phyloP scores from a whole-genome alignment of 2,888 invertebrate genomes.

The Atrina japonica region DNA sequence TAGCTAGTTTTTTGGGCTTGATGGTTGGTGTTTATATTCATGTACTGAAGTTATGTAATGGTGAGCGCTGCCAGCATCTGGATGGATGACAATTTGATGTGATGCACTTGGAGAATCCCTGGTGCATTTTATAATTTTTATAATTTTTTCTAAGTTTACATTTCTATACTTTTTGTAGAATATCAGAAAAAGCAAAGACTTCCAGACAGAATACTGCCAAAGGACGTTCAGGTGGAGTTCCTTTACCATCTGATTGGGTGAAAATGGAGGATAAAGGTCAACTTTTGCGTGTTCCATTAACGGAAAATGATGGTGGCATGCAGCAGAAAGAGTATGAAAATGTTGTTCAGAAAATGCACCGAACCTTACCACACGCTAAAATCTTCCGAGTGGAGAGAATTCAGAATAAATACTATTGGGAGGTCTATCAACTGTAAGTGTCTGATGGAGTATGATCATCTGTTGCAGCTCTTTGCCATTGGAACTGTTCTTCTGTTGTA shows the following conservation, averaged over 20 bases:
- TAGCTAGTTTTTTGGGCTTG: too few species aligned
- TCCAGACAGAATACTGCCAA: slow-evolving; percentile 35
- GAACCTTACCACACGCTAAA: slow-evolving; percentile 57
- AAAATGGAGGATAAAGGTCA: too few species aligned
- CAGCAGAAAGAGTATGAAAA: slow-evolving; percentile 54
- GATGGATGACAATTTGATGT: too few species aligned
- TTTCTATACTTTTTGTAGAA: slow-evolving; percentile 30
- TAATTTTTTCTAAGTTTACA: not conserved
- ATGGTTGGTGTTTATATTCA: too few species aligned
- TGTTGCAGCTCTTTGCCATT: not conserved
- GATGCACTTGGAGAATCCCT: too few species aligned
- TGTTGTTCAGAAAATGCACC: slow-evolving; percentile 53
- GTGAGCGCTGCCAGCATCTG: too few species aligned
- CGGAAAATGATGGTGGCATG: slow-evolving; percentile 33
- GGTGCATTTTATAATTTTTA: not conserved
- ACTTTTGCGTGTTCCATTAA: too few species aligned
- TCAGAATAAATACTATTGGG: slow-evolving; percentile 61
- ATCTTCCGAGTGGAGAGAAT: slow-evolving; percentile 56
- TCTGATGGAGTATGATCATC: not conserved
- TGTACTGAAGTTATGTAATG: too few species aligned
- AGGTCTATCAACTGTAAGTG: slow-evolving; percentile 60
- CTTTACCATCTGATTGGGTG: slow-evolving; percentile 55
- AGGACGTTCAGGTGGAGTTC: too few species aligned
- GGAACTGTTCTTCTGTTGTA: too few species aligned
- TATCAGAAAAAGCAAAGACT: slow-evolving; percentile 33